A percentile compares a stretch with the other conserved stretches of the same genome.
These are phyloP conservation scores for Ladona fulva DNA, from an alignment of 1,140 invertebrate species.

Conservation along the genomic window DNA sequence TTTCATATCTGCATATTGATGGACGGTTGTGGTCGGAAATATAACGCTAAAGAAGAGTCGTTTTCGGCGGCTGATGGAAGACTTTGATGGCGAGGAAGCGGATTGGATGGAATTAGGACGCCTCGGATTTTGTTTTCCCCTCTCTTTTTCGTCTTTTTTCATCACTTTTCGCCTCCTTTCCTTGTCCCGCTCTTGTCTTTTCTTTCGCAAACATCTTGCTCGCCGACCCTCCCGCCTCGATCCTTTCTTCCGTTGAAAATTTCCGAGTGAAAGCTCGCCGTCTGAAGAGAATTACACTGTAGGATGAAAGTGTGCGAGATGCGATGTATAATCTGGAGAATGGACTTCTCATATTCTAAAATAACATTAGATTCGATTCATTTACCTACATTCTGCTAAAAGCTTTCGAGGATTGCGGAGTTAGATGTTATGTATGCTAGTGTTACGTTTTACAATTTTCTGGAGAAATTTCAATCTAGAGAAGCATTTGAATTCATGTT, in stretches of 20 bases:
- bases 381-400: too few species aligned
- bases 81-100: not conserved
- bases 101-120: slow-evolving; percentile 1
- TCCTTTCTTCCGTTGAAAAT: not conserved
- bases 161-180: not conserved
- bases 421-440: too few species aligned
- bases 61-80: not conserved
- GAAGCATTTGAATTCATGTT: too few species aligned
- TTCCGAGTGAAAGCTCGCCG: too few species aligned
- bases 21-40: not conserved
- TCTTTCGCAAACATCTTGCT: not conserved
- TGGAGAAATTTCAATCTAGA: too few species aligned
- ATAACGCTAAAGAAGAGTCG: not conserved
- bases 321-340: too few species aligned
- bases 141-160: not conserved
- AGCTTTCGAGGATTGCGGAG: too few species aligned
- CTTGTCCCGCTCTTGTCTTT: not conserved
- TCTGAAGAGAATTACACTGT: too few species aligned
- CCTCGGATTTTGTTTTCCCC: not conserved
- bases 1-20: slow-evolving; percentile 10
- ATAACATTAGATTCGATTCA: too few species aligned
- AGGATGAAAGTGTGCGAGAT: too few species aligned
- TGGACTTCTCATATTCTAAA: too few species aligned
- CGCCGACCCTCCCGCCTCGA: not conserved
- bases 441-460: too few species aligned